Evolutionary conservation across 2,113 vertebrate genomes (phyloP).

Genomic region (Vulpes lagopus): DNA sequence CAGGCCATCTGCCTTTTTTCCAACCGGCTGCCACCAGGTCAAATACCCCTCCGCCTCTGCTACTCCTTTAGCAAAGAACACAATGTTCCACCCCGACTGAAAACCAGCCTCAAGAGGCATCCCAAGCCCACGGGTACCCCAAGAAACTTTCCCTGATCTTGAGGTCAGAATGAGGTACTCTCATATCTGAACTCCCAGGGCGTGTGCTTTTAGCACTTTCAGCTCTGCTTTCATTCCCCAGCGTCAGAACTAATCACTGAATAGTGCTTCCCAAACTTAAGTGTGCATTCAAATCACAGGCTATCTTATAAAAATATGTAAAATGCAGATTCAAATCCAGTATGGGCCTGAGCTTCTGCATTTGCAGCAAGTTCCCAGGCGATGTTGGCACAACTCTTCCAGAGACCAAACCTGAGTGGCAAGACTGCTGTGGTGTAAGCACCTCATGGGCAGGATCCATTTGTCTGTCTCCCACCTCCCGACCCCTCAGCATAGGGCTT

Average conservation of each 20-base stretch:
- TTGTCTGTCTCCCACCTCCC: not conserved
- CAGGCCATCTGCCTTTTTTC: not conserved
- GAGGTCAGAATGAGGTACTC: not conserved
- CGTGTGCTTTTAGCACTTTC: not conserved
- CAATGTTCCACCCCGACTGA: not conserved
- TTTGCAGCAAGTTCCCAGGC: not conserved
- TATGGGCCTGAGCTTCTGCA: not conserved
- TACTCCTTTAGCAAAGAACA: not conserved
- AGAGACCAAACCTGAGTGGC: not conserved
- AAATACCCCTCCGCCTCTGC: not conserved
- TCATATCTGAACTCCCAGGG: not conserved
- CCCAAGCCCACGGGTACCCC: too few species aligned
- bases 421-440: not conserved
- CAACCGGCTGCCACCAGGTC: not conserved
- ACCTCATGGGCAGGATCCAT: accelerated
- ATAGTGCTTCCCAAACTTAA: not conserved
- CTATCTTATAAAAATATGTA: not conserved
- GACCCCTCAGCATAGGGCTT: not conserved
- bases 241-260: not conserved
- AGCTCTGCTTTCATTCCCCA: not conserved
- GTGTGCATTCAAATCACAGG: not conserved
- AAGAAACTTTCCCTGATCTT: not conserved
- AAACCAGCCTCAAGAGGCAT: not conserved
- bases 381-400: not conserved
- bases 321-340: not conserved